Percentiles rank a stretch among this genome's conserved stretches.
Conservation (phyloP, 2,888 invertebrate genomes). For the Harmothoe impar region DNA sequence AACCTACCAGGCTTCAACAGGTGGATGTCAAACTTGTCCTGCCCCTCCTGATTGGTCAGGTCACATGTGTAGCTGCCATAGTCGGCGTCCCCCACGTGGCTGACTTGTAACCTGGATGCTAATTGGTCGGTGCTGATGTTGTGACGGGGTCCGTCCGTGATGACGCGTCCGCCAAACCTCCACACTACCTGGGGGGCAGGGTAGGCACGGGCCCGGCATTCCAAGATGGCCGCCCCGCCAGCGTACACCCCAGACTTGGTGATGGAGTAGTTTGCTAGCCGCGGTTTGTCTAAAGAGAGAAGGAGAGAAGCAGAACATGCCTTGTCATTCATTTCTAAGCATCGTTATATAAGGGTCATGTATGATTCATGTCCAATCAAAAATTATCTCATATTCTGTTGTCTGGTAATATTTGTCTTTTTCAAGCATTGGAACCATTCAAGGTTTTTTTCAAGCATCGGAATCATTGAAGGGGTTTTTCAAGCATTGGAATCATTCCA, state of each 20-base stretch:
- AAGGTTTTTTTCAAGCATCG: too few relatives aligned
- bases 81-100: neutral
- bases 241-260: constrained; percentile 16
- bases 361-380: too few relatives aligned
- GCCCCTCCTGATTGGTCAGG: constrained; percentile 7
- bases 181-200: constrained; percentile 25
- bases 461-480: too few relatives aligned
- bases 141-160: constrained; percentile 12
- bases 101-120: constrained; percentile 22
- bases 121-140: constrained; percentile 21
- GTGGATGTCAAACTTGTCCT: constrained; percentile 3
- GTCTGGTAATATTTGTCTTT: too few relatives aligned
- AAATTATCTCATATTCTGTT: too few relatives aligned
- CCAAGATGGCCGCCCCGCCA: constrained; percentile 22
- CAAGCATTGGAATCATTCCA: too few relatives aligned
- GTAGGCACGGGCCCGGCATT: constrained; percentile 29
- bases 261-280: constrained; percentile 54
- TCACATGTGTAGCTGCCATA: constrained; percentile 34
- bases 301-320: too few relatives aligned
- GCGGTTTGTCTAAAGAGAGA: constrained; percentile 56
- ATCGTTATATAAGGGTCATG: too few relatives aligned
- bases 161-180: neutral
- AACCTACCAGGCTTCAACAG: constrained; percentile 61
- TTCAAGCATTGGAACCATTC: too few relatives aligned
- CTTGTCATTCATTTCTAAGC: too few relatives aligned